These are phyloP conservation scores for Nomada lathburiana DNA, from an alignment of 2,888 invertebrate species.

Conservation along the genomic window DNA sequence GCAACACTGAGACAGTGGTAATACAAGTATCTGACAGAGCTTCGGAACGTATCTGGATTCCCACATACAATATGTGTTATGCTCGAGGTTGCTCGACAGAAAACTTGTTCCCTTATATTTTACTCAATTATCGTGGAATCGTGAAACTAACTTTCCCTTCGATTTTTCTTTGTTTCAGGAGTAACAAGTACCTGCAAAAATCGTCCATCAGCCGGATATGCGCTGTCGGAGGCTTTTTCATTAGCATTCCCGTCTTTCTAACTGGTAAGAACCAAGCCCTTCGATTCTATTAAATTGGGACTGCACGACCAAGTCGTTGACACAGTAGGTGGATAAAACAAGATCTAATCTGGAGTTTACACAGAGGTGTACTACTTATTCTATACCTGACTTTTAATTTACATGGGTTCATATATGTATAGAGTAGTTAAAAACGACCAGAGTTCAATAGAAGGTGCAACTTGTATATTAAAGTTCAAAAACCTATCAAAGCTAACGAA, in stretches of 20 bases:
- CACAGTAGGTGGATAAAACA: not conserved
- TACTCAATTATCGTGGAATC: conserved; percentile 60
- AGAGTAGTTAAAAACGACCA: too few relatives aligned
- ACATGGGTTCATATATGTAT: too few relatives aligned
- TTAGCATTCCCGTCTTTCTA: conserved; percentile 96
- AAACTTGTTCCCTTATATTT: conserved; percentile 51
- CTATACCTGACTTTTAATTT: too few relatives aligned
- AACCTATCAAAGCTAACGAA: not conserved
- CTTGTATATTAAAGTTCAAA: not conserved
- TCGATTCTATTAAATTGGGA: conserved; percentile 1
- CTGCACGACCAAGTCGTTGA: too few relatives aligned
- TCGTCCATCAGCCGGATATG: conserved; percentile 95
- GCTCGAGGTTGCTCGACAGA: not conserved
- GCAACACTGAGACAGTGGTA: too few relatives aligned
- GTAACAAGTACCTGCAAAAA: conserved; percentile 96
- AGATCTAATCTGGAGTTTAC: not conserved
- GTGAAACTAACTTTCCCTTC: conserved; percentile 50
- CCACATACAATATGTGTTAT: not conserved
- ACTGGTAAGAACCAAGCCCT: conserved; percentile 88
- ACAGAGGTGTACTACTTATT: too few relatives aligned
- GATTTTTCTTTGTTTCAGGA: conserved; percentile 87
- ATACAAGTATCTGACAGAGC: too few relatives aligned
- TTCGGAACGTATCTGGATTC: not conserved
- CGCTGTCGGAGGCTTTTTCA: conserved; percentile 96
- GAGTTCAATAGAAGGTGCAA: not conserved